Conservation (phyloP, 2,113 vertebrate genomes). For the Paradisaea rubra region DNA sequence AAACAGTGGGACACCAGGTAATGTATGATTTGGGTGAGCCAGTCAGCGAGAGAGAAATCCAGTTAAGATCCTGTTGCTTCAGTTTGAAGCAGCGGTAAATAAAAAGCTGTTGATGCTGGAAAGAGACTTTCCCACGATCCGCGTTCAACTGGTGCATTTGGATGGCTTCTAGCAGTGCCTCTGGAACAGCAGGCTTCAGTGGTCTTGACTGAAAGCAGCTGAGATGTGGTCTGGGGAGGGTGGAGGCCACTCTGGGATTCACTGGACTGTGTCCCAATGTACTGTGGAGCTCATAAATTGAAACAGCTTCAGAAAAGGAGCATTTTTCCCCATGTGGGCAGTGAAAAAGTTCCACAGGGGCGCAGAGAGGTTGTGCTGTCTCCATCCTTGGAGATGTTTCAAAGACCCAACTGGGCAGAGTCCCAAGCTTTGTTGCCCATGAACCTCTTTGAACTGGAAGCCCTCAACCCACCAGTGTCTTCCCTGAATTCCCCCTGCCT, state of each 20-base stretch:
- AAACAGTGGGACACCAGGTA: constrained; percentile 92
- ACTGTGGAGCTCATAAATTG: not conserved
- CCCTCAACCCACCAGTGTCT: not conserved
- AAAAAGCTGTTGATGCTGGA: not conserved
- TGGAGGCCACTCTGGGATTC: not conserved
- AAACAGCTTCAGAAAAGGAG: not conserved
- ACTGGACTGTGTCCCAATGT: accelerated
- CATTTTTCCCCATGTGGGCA: accelerated
- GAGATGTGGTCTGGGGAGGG: not conserved
- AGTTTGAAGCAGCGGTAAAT: not conserved
- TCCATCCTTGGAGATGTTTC: not conserved
- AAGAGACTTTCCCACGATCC: not conserved
- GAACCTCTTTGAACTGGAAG: not conserved
- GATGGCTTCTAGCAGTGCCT: not conserved
- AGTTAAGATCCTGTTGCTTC: not conserved
- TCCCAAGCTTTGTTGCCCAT: not conserved
- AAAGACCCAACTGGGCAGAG: not conserved
- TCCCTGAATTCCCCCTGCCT: not conserved
- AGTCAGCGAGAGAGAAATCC: accelerated
- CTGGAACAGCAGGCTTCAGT: not conserved
- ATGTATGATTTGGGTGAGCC: accelerated
- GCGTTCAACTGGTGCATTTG: accelerated
- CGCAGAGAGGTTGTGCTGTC: not conserved
- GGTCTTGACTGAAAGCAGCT: not conserved
- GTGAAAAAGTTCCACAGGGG: not conserved